Evolutionary conservation across 2,888 invertebrate species (phyloP).

Genomic region (Calameuta idolon): DNA sequence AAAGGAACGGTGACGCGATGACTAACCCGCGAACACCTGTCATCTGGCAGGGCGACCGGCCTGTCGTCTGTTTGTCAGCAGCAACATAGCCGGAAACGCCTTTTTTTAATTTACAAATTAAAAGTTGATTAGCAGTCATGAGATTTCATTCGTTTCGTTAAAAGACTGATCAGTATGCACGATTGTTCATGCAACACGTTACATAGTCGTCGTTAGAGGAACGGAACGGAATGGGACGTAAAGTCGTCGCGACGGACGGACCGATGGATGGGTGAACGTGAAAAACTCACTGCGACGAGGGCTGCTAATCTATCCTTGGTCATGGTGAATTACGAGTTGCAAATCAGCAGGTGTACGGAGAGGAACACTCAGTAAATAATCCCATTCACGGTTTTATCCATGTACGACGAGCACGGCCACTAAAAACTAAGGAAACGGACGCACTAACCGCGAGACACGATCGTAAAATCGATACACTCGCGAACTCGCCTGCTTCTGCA

Average conservation of each 20-base stretch:
- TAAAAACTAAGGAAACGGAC: constrained; percentile 68
- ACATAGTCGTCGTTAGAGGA: constrained; percentile 10
- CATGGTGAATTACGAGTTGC: constrained; percentile 70
- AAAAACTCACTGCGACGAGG: constrained; percentile 86
- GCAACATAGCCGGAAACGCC: constrained; percentile 10
- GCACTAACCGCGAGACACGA: constrained; percentile 69
- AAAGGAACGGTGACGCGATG: constrained; percentile 19
- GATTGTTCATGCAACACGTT: constrained; percentile 21
- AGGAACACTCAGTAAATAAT: constrained; percentile 65
- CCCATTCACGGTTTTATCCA: constrained; percentile 84
- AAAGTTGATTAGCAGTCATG: not conserved
- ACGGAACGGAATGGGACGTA: constrained; percentile 8
- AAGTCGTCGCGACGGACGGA: not conserved
- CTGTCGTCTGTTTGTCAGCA: constrained; percentile 11
- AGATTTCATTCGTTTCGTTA: not conserved
- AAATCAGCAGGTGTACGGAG: constrained; percentile 56
- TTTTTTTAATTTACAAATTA: not conserved
- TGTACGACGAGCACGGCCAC: constrained; percentile 79
- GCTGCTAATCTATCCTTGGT: constrained; percentile 98
- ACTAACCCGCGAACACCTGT: constrained; percentile 39
- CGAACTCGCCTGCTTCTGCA: constrained; percentile 75
- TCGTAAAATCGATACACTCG: constrained; percentile 85
- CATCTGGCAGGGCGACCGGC: constrained; percentile 28
- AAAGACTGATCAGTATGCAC: not conserved
- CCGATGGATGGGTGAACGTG: constrained; percentile 12